Base-by-base conservation (phyloP, 2,797 vertebrate genomes). In the Selene dorsalis region DNA sequence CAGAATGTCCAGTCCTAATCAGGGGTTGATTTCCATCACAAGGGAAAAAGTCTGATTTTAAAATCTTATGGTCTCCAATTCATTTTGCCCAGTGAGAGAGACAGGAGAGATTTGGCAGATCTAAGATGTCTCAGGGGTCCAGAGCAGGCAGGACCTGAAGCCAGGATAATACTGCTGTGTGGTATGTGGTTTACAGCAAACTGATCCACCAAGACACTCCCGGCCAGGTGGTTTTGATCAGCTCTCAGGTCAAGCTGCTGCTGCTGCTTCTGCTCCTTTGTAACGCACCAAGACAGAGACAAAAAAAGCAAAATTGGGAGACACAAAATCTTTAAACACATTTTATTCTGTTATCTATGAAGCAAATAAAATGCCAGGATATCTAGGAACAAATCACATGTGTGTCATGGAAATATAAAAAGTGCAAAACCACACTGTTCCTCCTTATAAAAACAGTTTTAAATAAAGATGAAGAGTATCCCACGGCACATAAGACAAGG, bases 351-450 rank as follows among this genome's bases (percentile, higher is more conserved):
- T 93, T 91, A 91, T 90, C 90, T 93, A 91, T 93, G 82, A 94
- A 95, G 94, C 92, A 93, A 93, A 91, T 92, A 91, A 90, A 94
- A 94, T 87, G 89, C 90, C 73, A 77, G 89, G 90, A 89, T 92
- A 84, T 94, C 91, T 58, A 66, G 86, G 80, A 92, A 92, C 87
- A 90, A 91, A 85, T 94, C 90, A 91, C 90, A 93, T 90, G 89
- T 94, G 88, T 93, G 88, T 92, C 87, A 86, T 94, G 92, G 92
- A 93, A 92, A 91, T 87, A 88, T 84, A 90, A 92, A 95, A 95
- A 95, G 94, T 95, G 95, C 94, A 95, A 94, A 93, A 93, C 89
- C 92, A 92, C 91, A 92, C 89, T 87, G 88, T 92, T 93, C 88
- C 91, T 93, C 91, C 91, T 90, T 93, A 87, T 93, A 88, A 89